Conservation (phyloP, 2,113 vertebrate species). For the Bubalus kerabau region DNA sequence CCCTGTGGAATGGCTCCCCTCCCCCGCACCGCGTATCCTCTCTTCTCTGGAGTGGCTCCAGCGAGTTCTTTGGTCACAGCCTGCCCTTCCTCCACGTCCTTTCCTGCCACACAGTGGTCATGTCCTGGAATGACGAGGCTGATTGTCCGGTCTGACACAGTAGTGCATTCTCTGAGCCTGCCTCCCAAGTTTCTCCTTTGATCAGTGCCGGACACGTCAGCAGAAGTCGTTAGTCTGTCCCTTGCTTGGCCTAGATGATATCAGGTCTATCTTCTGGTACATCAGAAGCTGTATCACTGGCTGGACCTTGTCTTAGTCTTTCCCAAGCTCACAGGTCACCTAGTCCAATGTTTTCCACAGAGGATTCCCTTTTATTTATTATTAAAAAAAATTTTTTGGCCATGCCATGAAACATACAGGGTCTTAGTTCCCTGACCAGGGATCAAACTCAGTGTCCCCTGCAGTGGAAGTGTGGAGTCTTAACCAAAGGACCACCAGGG, state of each 20-base stretch:
- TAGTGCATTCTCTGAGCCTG: neutral
- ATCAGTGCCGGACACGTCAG: neutral
- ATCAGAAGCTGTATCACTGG: neutral
- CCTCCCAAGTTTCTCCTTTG: neutral
- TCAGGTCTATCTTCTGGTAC: neutral
- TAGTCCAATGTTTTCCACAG: neutral
- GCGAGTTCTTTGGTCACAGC: neutral
- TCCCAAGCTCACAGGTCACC: neutral
- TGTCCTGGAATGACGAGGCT: neutral
- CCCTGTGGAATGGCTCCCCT: neutral
- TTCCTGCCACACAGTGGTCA: neutral
- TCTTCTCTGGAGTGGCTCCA: neutral
- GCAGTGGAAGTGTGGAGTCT: neutral
- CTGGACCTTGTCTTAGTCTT: neutral
- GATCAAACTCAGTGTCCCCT: neutral
- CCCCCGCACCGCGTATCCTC: accelerated
- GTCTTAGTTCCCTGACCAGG: neutral
- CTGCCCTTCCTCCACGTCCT: neutral
- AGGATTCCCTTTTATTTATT: neutral
- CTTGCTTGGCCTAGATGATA: neutral
- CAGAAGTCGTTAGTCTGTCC: neutral
- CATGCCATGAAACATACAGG: neutral
- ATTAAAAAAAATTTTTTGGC: neutral
- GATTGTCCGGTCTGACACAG: neutral
- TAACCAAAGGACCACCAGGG: neutral